Evolutionary conservation across 2,113 vertebrate species (phyloP).

Genomic region (Pituophis catenifer): DNA sequence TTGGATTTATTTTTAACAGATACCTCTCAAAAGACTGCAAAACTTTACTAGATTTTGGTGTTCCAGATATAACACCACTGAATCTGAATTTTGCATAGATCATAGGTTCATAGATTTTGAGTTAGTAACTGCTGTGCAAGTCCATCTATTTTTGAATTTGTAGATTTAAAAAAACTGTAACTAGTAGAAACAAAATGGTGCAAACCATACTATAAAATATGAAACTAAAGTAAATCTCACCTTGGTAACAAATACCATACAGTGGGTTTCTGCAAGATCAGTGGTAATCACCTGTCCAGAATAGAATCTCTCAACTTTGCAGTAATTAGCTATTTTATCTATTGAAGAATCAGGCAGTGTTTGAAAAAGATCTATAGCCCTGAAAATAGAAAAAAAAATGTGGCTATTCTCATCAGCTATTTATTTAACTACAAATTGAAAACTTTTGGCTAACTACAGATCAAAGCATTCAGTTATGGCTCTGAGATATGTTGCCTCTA

Average conservation of each 20-base stretch:
- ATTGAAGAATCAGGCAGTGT: constrained; percentile 55
- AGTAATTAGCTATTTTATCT: constrained; percentile 58
- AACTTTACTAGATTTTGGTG: not conserved
- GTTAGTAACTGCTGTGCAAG: not conserved
- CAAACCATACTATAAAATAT: not conserved
- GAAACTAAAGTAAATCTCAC: constrained; percentile 48
- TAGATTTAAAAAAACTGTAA: not conserved
- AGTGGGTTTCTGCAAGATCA: constrained; percentile 55
- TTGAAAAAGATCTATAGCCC: constrained; percentile 58
- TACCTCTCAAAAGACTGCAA: not conserved
- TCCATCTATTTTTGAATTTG: not conserved
- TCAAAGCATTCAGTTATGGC: not conserved
- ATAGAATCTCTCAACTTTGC: constrained; percentile 61
- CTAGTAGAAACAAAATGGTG: not conserved
- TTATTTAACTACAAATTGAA: not conserved
- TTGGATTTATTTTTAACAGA: not conserved
- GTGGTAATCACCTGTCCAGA: constrained; percentile 59
- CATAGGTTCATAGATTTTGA: not conserved
- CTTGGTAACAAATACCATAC: constrained; percentile 60
- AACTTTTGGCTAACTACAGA: not conserved
- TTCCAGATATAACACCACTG: not conserved
- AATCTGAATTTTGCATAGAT: not conserved
- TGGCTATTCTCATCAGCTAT: not conserved
- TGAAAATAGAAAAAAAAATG: constrained; percentile 47
- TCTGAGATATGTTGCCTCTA: not conserved